These are phyloP conservation scores for Leptopilina boulardi DNA, from an alignment of 1,140 invertebrate species.

Conservation along the genomic window DNA sequence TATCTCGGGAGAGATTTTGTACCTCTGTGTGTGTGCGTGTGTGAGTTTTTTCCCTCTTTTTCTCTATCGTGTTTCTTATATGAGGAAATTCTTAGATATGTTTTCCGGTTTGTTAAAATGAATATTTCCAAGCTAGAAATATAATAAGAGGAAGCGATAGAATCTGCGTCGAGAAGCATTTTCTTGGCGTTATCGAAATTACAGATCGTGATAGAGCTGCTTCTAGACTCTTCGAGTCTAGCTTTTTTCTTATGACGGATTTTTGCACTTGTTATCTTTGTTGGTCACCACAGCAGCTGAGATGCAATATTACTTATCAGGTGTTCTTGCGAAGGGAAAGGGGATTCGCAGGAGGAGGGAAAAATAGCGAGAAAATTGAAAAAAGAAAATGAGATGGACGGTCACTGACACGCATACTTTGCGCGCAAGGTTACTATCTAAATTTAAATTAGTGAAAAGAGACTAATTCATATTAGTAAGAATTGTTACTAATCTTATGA, in stretches of 20 bases:
- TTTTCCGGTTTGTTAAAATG: constrained; percentile 10
- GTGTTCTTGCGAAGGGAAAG: constrained; percentile 24
- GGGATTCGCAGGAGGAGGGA: constrained; percentile 23
- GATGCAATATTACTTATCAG: constrained; percentile 8
- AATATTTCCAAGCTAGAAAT: background rate
- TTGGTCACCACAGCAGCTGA: background rate
- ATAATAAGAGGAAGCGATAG: background rate
- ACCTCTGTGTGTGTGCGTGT: too few relatives aligned
- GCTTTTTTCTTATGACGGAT: background rate
- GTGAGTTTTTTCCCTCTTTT: background rate
- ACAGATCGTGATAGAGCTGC: background rate
- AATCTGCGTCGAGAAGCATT: background rate
- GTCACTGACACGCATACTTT: constrained; percentile 57
- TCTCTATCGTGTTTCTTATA: too few relatives aligned
- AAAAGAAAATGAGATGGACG: constrained; percentile 28
- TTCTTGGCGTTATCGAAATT: background rate
- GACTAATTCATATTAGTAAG: too few relatives aligned
- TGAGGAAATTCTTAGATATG: background rate
- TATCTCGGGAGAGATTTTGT: too few relatives aligned
- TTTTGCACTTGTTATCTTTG: background rate
- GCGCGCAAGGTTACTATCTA: constrained; percentile 51
- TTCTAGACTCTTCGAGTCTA: background rate
- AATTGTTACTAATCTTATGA: too few relatives aligned
- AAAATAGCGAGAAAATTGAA: constrained; percentile 37
- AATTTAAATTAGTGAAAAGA: too few relatives aligned